Base-by-base conservation (phyloP, 2,797 vertebrate genomes). In the Gallinago nigripennis region DNA sequence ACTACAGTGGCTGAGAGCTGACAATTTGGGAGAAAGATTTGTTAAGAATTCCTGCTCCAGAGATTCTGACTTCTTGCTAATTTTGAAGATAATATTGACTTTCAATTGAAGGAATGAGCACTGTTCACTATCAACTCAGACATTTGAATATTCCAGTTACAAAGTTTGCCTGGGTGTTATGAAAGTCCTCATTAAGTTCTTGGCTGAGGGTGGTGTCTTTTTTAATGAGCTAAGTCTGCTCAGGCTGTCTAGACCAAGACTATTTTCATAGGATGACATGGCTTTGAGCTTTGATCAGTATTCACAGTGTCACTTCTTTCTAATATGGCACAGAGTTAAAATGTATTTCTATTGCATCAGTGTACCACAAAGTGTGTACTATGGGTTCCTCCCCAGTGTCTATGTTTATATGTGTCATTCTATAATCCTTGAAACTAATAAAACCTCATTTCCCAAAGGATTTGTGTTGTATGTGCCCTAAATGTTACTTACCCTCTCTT, bases 231-330 rank as follows among this genome's bases (percentile, higher is more conserved):
- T 71, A 28, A 70, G 73, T 72, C 93, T 92, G 60, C 56, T 90
- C 48, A 60, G 37, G 65, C 81, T 82, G 86, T 95, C 92, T 96
- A 94, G 95, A 92, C 90, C 79, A 83, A 82, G 75, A 63, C 20
- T 82, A 89, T 90, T 95, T 94, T 86, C 90, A 90, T 21, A 82
- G 64, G 33, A 80, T 57, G 56, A 76, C 77, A 82, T 50, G 54
- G 53, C 30, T 84, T 71, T 65, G 27, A 2, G 4, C 92, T 96
- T 96, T 96, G 88, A 90, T 91, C 77, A 65, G 43, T 86, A 91
- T 87, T 94, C 82, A 70, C 25, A 68, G 4, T 82, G 91, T 84
- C 92, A 78, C 56, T 90, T 79, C 30, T 93, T 94, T 94, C 94
- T 80, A 88, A 88, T 87, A 88, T 33, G 50, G 21, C 45, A 65